phyloP scores from a whole-genome alignment of 2,113 vertebrate species.

The Vimba vimba region DNA sequence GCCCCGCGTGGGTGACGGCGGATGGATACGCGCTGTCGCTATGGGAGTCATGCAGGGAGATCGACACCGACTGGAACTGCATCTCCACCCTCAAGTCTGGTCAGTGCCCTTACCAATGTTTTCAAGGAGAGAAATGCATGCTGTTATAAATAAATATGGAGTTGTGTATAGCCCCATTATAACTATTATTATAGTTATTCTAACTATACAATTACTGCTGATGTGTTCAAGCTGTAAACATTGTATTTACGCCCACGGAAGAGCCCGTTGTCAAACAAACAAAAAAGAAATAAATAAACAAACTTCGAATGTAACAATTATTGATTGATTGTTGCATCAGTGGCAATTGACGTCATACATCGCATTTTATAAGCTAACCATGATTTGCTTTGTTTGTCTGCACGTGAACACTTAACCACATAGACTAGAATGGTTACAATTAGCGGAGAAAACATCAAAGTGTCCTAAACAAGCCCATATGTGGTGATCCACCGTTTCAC shows the following conservation, averaged over 20 bases:
- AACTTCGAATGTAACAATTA: not conserved
- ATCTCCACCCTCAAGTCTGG: conserved; percentile 78
- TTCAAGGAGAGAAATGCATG: not conserved
- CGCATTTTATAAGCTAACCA: not conserved
- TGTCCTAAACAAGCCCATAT: not conserved
- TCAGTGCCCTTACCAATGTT: conserved; percentile 47
- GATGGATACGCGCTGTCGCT: conserved; percentile 80
- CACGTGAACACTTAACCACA: not conserved
- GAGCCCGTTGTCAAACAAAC: not conserved
- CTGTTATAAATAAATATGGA: not conserved
- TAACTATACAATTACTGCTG: too few species aligned
- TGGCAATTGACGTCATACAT: not conserved
- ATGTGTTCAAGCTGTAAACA: not conserved
- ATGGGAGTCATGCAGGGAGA: conserved; percentile 78
- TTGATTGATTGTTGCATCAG: not conserved
- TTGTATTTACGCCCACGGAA: not conserved
- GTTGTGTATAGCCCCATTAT: not conserved
- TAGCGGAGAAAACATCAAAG: too few species aligned
- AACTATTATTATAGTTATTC: not conserved
- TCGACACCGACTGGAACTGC: conserved; percentile 73
- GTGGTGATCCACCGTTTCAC: not conserved
- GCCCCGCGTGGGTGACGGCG: conserved; percentile 84
- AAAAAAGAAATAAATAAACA: not conserved
- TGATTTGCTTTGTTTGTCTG: not conserved
- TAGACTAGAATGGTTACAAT: not conserved